These are phyloP conservation scores for Torymus tubicola DNA, from an alignment of 2,888 invertebrate species.

Conservation along the genomic window DNA sequence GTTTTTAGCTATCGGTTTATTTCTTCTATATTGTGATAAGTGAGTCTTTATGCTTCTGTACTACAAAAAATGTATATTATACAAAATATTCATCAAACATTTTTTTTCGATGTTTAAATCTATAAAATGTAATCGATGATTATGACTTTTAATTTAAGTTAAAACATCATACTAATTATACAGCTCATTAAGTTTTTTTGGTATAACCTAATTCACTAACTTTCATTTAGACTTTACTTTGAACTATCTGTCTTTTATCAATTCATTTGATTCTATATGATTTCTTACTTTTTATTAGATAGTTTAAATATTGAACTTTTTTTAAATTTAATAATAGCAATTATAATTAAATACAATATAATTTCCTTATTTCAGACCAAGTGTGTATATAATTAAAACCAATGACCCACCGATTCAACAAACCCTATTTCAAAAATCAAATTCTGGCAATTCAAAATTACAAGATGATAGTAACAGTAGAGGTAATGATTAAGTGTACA, in stretches of 20 bases:
- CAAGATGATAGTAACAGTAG: constrained; percentile 33
- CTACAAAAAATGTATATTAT: too few species aligned
- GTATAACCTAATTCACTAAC: too few species aligned
- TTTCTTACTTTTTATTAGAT: not conserved
- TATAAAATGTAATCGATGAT: too few species aligned
- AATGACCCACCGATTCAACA: constrained; percentile 63
- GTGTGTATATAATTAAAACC: constrained; percentile 72
- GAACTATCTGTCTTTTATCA: too few species aligned
- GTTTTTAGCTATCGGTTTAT: constrained; percentile 38
- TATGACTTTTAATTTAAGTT: too few species aligned
- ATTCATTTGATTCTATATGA: too few species aligned
- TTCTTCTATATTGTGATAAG: constrained; percentile 45
- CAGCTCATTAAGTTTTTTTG: too few species aligned
- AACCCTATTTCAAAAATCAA: constrained; percentile 43
- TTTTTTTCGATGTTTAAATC: too few species aligned
- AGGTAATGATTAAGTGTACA: constrained; percentile 23
- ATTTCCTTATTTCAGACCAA: constrained; percentile 68
- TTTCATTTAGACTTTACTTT: too few species aligned
- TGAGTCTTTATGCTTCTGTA: too few species aligned
- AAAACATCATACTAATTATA: too few species aligned
- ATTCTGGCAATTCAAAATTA: constrained; percentile 36
- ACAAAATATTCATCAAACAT: too few species aligned
- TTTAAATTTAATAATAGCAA: not conserved
- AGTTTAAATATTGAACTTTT: not conserved
- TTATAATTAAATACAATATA: constrained; percentile 23